Evolutionary conservation across 2,888 invertebrate genomes (phyloP), one percentile per base, ranked within the genome.

Genomic region (Agrotis clavis): DNA sequence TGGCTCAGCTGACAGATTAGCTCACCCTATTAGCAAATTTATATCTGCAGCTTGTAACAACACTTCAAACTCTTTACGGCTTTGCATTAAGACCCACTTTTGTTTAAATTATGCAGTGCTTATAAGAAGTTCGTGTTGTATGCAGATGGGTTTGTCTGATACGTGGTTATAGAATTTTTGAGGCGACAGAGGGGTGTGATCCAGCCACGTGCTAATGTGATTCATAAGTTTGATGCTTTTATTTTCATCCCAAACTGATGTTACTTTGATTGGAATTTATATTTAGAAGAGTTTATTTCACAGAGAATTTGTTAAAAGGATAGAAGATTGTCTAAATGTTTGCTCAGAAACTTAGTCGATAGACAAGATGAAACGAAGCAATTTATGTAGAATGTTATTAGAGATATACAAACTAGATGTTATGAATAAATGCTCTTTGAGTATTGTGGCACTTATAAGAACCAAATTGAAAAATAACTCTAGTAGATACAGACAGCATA

Each of bases 1-100:
- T 89, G 92, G 92, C 94, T 95, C 95, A 95, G 95, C 95, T 95
- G 94, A 94, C 94, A 95, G 96, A 96, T 96, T 96, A 96, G 94
- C 93, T 89, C 87, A 88, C 93, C 93, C 92, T 88, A 93, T 91
- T 90, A 90, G 87, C 92, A 90, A 91, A 88, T 74, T 90, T 88
- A 87, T 75, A 84, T 83, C 78, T 88, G 76, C 86, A 71, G 72
- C 72, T 71, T 66, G 71, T 71, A 78, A 72, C 67, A 69, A 75
- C 63, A 21, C 71, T 68, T 48, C 47, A 47, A 50, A 67, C 74
- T 50, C 70, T 71, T 74, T 87, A 85, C 64, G 41, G 0, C 41
- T n/a, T 18, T 35, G 18, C 1, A 14, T 51, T 86, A 91, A 84
- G 79, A 84, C 60, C 62, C 21, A 89, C 25, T 86, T 84, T 90